These are phyloP conservation scores for Oscheius sp. DNA, from an alignment of 2,888 invertebrate species.

Conservation along the genomic window DNA sequence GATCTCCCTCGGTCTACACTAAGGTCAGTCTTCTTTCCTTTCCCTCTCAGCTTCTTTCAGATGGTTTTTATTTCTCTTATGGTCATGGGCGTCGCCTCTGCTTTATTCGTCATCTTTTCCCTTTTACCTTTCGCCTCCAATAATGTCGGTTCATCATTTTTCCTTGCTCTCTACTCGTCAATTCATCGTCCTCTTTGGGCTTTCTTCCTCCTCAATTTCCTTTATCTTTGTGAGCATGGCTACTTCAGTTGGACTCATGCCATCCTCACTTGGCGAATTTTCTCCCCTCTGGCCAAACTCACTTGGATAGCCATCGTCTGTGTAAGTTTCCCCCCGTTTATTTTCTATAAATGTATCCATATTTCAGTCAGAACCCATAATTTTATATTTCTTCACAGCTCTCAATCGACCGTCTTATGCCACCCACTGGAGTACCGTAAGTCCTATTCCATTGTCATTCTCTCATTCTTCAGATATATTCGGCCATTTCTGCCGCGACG, in stretches of 20 bases:
- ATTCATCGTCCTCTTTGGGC: constrained; percentile 66
- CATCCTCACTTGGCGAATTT: constrained; percentile 66
- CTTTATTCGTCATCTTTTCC: constrained; percentile 42
- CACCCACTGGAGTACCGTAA: constrained; percentile 68
- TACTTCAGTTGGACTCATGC: constrained; percentile 56
- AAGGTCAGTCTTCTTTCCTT: background rate
- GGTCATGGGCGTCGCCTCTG: constrained; percentile 35
- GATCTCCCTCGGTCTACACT: background rate
- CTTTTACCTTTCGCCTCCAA: constrained; percentile 43
- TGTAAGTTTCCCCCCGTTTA: constrained; percentile 15
- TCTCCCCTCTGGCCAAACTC: constrained; percentile 67
- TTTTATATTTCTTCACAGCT: constrained; percentile 70
- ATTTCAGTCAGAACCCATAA: constrained; percentile 65
- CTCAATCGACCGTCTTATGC: constrained; percentile 70
- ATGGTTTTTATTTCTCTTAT: constrained; percentile 37
- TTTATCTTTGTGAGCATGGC: constrained; percentile 56
- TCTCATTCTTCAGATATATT: constrained; percentile 58
- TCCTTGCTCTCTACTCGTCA: constrained; percentile 61
- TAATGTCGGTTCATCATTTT: constrained; percentile 33
- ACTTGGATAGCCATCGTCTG: constrained; percentile 61
- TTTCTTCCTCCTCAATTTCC: constrained; percentile 55
- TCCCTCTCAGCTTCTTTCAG: constrained; percentile 16
- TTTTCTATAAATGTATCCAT: no score
- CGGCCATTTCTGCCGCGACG: constrained; percentile 59
- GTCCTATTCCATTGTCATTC: constrained; percentile 32